phyloP scores from a whole-genome alignment of 2,797 vertebrate genomes.

The Lithobates sylvaticus region DNA sequence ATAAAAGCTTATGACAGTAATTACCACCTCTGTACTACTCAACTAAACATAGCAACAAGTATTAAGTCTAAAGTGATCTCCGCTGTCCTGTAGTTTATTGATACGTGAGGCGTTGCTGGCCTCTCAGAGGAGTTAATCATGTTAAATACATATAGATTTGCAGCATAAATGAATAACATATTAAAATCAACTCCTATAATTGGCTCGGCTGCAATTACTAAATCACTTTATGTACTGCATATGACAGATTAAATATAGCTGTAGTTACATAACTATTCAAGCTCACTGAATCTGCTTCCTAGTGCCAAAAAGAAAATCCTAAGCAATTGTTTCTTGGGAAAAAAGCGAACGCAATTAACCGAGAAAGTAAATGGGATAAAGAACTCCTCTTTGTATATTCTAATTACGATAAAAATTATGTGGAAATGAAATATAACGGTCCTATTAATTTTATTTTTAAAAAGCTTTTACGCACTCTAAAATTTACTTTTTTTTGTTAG shows the following conservation, averaged over 20 bases:
- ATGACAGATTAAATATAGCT: conserved; percentile 58
- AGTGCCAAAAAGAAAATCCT: conserved; percentile 32
- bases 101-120: conserved; percentile 29
- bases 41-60: conserved; percentile 50
- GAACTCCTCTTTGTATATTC: conserved; percentile 31
- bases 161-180: conserved; percentile 48
- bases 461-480: conserved; percentile 2
- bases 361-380: conserved; percentile 33
- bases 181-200: conserved; percentile 51
- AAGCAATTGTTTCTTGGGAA: conserved; percentile 39
- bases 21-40: conserved; percentile 15
- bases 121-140: conserved; percentile 40
- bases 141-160: conserved; percentile 47
- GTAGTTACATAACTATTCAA: conserved; percentile 49
- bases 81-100: conserved; percentile 27
- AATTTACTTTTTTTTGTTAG: conserved; percentile 4
- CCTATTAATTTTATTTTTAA: conserved; percentile 39
- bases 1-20: conserved; percentile 43
- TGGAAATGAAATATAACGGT: conserved; percentile 45
- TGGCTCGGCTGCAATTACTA: conserved; percentile 47
- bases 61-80: not conserved
- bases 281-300: conserved; percentile 26
- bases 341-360: conserved; percentile 29
- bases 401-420: conserved; percentile 25
- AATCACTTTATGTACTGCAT: conserved; percentile 52